Evolutionary conservation across 2,888 invertebrate genomes (phyloP), one percentile per base, ranked within the genome.

Genomic region (Drosophila cracens): DNA sequence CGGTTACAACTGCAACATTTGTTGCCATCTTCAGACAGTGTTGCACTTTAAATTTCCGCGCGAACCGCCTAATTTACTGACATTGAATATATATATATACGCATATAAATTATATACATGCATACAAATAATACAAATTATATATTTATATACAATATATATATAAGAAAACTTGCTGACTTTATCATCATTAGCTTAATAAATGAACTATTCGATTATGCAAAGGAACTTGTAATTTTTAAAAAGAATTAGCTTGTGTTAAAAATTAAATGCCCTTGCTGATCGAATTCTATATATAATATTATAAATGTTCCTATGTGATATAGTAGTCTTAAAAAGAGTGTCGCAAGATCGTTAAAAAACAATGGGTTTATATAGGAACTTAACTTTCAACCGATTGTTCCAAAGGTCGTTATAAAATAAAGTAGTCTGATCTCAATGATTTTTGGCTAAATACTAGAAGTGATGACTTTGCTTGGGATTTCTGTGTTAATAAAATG

Each of bases 1-100:
- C 61, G 53, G 67, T 36, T 49, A 70, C 69, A 27, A 53, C 43
- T 71, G 71, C 74, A 78, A 78, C 79, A 78, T 60, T 46, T 61
- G 74, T 61, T 63, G 63, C 67, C 16, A 46, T 25, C 46, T 46
- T 21, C 46, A 46, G 46, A 46, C 16, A 25, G 16, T 46, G 8
- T 46, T 27, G 46, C 25, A 16, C 36, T 36, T 54, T 36, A 7
- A 16, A 8, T 25, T 46, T 46, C 4, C 25, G 16, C 21, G 25
- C 8, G 36, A 36, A 27, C 3, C 27, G 36, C 2, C 27, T 54
- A 54, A 54, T 54, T 54, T 36, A 54, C 27, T 36, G 46, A 49
- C 43, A 70, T 16, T 33, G 25, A 16, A 46, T 16, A 13, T 11
- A 43, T n/a, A 4, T 43, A 21, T 5, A 43, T 11, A 5, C 5